These are phyloP conservation scores for Monochamus saltuarius DNA, from an alignment of 1,140 invertebrate species.

Conservation along the genomic window DNA sequence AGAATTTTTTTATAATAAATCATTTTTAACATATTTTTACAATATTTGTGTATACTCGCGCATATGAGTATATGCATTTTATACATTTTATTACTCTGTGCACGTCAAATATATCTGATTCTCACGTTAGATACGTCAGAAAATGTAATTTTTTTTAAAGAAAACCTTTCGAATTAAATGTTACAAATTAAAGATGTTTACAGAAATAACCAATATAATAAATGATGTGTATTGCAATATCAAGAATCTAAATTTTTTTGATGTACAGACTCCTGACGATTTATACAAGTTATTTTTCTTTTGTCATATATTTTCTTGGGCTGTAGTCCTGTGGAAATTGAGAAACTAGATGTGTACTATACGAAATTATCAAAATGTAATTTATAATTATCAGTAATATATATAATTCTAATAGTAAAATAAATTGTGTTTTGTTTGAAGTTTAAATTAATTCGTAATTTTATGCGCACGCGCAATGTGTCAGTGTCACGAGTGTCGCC, in stretches of 20 bases:
- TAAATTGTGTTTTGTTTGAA: not conserved
- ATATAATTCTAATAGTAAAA: not conserved
- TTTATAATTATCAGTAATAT: not conserved
- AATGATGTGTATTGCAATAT: constrained; percentile 25
- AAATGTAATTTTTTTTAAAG: too few species aligned
- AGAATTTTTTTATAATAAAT: too few species aligned
- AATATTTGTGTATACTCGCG: too few species aligned
- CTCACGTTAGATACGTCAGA: too few species aligned
- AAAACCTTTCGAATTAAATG: too few species aligned
- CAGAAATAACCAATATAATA: constrained; percentile 27
- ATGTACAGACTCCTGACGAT: constrained; percentile 40
- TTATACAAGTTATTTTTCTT: constrained; percentile 44
- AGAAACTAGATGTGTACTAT: constrained; percentile 14
- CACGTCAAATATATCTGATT: too few species aligned
- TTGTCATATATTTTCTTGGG: constrained; percentile 43
- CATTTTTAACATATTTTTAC: too few species aligned
- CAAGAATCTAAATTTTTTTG: constrained; percentile 31
- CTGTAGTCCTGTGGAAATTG: constrained; percentile 39
- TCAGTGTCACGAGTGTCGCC: too few species aligned
- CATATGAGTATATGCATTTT: too few species aligned
- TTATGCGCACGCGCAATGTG: not conserved
- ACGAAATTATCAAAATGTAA: not conserved
- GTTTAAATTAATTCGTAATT: not conserved
- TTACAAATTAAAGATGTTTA: constrained; percentile 22
- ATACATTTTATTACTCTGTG: too few species aligned